Evolutionary conservation across 2,797 vertebrate species (phyloP).

Genomic region (Heliangelus exortis): DNA sequence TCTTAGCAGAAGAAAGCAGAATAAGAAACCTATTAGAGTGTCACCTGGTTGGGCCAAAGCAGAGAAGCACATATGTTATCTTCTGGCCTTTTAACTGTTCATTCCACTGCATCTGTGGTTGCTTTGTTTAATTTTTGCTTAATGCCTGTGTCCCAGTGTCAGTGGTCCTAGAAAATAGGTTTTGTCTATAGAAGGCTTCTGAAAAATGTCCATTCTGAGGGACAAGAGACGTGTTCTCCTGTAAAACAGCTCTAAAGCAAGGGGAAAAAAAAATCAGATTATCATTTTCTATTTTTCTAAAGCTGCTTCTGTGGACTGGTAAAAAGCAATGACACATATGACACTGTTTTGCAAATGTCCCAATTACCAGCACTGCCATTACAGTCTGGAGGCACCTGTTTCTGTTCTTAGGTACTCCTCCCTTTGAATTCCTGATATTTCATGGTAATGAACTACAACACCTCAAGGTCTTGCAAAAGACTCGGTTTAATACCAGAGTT

Average conservation of each 20-base stretch:
- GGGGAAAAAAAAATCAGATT: not conserved
- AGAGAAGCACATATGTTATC: constrained; percentile 53
- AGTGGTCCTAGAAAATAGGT: constrained; percentile 47
- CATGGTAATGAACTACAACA: not conserved
- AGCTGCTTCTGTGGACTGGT: constrained; percentile 59
- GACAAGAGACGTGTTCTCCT: not conserved
- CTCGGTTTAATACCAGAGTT: not conserved
- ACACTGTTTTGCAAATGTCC: constrained; percentile 63
- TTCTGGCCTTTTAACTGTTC: constrained; percentile 40
- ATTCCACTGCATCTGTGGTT: not conserved
- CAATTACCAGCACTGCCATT: constrained; percentile 32
- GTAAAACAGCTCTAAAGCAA: not conserved
- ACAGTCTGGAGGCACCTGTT: constrained; percentile 1
- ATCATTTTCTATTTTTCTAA: constrained; percentile 59
- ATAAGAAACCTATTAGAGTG: constrained; percentile 60
- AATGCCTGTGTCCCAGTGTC: not conserved
- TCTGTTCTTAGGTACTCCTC: not conserved
- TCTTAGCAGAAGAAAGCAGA: constrained; percentile 56
- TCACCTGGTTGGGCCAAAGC: constrained; percentile 46
- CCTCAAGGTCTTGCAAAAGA: not conserved
- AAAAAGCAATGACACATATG: constrained; percentile 39
- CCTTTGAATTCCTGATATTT: constrained; percentile 39
- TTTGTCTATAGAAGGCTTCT: constrained; percentile 57
- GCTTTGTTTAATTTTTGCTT: constrained; percentile 34
- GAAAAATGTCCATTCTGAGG: constrained; percentile 13